These are phyloP conservation scores for Epinotia brunnichana DNA, from an alignment of 2,888 invertebrate species.

Conservation along the genomic window DNA sequence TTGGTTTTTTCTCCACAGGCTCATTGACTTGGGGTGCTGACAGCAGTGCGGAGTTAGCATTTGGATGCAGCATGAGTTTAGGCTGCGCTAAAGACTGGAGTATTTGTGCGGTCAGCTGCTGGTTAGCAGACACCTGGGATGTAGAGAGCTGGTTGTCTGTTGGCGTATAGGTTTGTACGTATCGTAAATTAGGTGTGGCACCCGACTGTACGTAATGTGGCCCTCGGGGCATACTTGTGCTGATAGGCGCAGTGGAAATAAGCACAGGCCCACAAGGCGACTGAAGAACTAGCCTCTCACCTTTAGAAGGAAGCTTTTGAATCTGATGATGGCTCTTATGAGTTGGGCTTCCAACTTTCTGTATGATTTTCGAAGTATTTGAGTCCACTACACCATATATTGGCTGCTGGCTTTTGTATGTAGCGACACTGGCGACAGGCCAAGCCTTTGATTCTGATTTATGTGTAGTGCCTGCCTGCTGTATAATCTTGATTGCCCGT, in stretches of 20 bases:
- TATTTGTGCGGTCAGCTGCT: slow-evolving; percentile 85
- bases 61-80: slow-evolving; percentile 69
- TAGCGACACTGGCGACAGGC: slow-evolving; percentile 69
- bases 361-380: slow-evolving; percentile 74
- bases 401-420: slow-evolving; percentile 71
- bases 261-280: slow-evolving; percentile 78
- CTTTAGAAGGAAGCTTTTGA: slow-evolving; percentile 70
- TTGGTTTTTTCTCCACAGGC: slow-evolving; percentile 61
- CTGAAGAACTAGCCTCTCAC: slow-evolving; percentile 74
- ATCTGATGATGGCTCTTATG: slow-evolving; percentile 66
- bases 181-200: slow-evolving; percentile 74
- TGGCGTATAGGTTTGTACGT: slow-evolving; percentile 74
- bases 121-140: slow-evolving; percentile 84
- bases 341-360: slow-evolving; percentile 77
- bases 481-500: slow-evolving; percentile 83
- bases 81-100: slow-evolving; percentile 83
- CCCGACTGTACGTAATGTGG: slow-evolving; percentile 81
- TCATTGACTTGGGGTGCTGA: slow-evolving; percentile 58
- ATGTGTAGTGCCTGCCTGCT: slow-evolving; percentile 72
- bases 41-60: not conserved
- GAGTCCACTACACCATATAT: slow-evolving; percentile 69
- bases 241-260: slow-evolving; percentile 73
- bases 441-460: slow-evolving; percentile 75
- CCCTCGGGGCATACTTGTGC: slow-evolving; percentile 72
- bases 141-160: slow-evolving; percentile 70